These are phyloP conservation scores for Procavia capensis DNA, from an alignment of 2,113 vertebrate species.

Conservation along the genomic window DNA sequence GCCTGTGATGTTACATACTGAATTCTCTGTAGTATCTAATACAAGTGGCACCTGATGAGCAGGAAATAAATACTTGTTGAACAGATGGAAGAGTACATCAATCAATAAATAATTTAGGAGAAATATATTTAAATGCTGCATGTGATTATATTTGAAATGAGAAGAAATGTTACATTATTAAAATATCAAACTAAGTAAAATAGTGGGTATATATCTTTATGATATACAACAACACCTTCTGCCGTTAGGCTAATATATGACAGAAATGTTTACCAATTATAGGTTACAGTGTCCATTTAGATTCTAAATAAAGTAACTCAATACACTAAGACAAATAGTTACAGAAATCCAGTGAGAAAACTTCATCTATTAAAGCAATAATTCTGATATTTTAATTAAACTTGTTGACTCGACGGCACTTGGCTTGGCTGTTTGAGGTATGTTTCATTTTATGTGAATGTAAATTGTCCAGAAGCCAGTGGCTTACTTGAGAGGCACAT, in stretches of 20 bases:
- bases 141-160: background rate
- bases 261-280: background rate
- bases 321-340: constrained; percentile 66
- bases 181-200: constrained; percentile 20
- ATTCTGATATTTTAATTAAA: constrained; percentile 77
- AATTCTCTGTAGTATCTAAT: background rate
- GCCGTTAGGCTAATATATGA: background rate
- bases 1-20: background rate
- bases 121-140: background rate
- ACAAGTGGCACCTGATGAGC: background rate
- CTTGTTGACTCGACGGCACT: too few relatives aligned
- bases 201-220: background rate
- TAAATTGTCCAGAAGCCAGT: constrained; percentile 7
- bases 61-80: background rate
- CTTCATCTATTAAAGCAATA: constrained; percentile 61
- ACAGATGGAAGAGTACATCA: background rate
- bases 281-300: background rate
- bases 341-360: constrained; percentile 63
- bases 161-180: background rate
- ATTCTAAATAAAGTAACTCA: background rate
- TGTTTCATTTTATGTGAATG: constrained; percentile 44
- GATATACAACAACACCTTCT: background rate
- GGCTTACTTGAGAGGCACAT: constrained; percentile 2
- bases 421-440: too few relatives aligned
- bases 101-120: background rate